Percentiles rank a stretch among this genome's conserved stretches.
Evolutionary conservation across 2,797 vertebrate genomes (phyloP).

Genomic region (Iguana delicatissima): DNA sequence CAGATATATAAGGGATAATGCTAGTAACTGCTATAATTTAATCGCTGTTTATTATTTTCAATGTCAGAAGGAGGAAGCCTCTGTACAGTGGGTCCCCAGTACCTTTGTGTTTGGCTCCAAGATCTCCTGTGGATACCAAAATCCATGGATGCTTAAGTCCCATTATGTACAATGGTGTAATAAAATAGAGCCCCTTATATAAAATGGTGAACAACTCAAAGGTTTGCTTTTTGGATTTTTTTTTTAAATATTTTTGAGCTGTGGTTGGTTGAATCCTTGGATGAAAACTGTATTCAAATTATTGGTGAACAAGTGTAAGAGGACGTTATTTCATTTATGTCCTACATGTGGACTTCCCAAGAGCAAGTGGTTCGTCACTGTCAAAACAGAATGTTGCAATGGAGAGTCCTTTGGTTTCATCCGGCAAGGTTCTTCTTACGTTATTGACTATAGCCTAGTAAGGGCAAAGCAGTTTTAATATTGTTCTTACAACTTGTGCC

Average conservation of each 20-base stretch:
- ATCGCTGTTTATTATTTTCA: too few relatives aligned
- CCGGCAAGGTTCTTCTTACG: not conserved
- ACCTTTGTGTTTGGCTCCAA: too few relatives aligned
- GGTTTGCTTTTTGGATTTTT: too few relatives aligned
- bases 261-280: too few relatives aligned
- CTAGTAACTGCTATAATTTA: too few relatives aligned
- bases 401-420: not conserved
- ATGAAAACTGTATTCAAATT: not conserved
- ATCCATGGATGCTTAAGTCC: too few relatives aligned
- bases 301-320: not conserved
- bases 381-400: not conserved
- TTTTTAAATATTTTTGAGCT: too few relatives aligned
- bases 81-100: not conserved
- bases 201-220: too few relatives aligned
- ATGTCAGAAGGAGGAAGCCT: not conserved
- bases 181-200: too few relatives aligned
- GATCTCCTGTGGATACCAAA: too few relatives aligned
- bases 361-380: not conserved
- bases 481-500: not conserved
- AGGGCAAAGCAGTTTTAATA: not conserved
- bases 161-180: too few relatives aligned
- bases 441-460: not conserved
- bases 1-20: not conserved
- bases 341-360: not conserved
- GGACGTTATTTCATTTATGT: not conserved